Evolutionary conservation across 2,888 invertebrate genomes (phyloP).

Genomic region (Andrena bicolor): DNA sequence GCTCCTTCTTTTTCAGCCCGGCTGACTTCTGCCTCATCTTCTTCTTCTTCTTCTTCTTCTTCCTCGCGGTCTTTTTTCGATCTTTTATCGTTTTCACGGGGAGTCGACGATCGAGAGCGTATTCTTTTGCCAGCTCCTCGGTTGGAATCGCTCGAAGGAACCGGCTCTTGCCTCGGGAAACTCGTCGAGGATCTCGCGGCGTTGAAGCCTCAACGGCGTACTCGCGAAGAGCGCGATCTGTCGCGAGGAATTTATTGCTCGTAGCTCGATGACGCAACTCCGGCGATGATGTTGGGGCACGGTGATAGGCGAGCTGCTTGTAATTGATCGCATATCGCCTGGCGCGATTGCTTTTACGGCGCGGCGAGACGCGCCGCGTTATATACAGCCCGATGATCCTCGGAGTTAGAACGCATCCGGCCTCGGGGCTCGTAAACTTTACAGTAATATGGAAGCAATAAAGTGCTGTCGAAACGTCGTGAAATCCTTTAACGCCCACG

Average conservation of each 20-base stretch:
- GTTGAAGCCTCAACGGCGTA: neutral
- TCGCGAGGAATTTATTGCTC: slow-evolving; percentile 12
- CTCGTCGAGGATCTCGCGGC: neutral
- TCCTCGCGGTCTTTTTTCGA: neutral
- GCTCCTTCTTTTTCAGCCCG: slow-evolving; percentile 1
- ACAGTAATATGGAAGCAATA: slow-evolving; percentile 63
- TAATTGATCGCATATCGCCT: slow-evolving; percentile 77
- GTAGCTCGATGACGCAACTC: neutral
- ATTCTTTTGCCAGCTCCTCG: neutral
- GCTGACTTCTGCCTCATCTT: slow-evolving; percentile 2
- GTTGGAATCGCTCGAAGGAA: neutral
- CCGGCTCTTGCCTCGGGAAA: neutral
- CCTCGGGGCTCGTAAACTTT: slow-evolving; percentile 53
- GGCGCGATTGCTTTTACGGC: slow-evolving; percentile 71
- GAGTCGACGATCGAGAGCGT: neutral
- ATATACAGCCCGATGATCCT: slow-evolving; percentile 46
- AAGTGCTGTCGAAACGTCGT: slow-evolving; percentile 63
- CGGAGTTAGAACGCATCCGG: slow-evolving; percentile 36
- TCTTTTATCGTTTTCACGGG: slow-evolving; percentile 7
- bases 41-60: slow-evolving; percentile 5
- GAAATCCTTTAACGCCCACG: slow-evolving; percentile 56
- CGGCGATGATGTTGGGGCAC: slow-evolving; percentile 55
- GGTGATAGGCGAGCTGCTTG: slow-evolving; percentile 64
- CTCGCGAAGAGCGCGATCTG: neutral
- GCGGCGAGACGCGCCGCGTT: slow-evolving; percentile 15